These are phyloP conservation scores for Trematomus loennbergii DNA, from an alignment of 2,113 vertebrate species.

Conservation along the genomic window DNA sequence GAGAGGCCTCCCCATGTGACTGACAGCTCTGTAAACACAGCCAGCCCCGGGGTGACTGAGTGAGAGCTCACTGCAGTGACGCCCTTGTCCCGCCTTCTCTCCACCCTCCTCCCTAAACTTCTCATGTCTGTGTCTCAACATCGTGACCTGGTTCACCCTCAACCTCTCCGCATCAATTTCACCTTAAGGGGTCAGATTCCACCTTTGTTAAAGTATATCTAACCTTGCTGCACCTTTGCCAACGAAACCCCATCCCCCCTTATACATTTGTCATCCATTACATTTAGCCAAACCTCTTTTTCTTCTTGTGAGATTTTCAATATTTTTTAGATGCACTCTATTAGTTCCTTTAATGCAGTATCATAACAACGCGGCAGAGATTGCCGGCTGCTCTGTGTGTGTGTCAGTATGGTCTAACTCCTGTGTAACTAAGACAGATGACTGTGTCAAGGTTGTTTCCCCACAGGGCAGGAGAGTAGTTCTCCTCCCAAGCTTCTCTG, in stretches of 20 bases:
- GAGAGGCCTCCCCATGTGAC: conserved; percentile 64
- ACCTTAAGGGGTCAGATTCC: conserved; percentile 73
- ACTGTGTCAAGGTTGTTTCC: conserved; percentile 71
- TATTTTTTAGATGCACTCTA: conserved; percentile 76
- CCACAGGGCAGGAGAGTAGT: conserved; percentile 55
- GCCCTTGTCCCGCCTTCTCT: conserved; percentile 52
- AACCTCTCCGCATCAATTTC: conserved; percentile 64
- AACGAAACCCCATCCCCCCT: conserved; percentile 16
- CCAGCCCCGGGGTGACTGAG: conserved; percentile 65
- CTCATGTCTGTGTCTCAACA: conserved; percentile 61
- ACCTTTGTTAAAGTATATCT: conserved; percentile 56
- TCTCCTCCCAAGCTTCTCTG: conserved; percentile 60
- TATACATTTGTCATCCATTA: conserved; percentile 28
- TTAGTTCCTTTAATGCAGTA: conserved; percentile 80
- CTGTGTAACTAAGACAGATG: conserved; percentile 85
- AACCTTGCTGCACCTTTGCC: conserved; percentile 64
- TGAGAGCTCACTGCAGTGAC: conserved; percentile 55
- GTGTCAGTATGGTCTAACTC: conserved; percentile 75
- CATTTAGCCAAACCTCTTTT: conserved; percentile 14
- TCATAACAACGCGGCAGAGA: conserved; percentile 74
- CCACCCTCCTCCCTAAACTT: conserved; percentile 24
- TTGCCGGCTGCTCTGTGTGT: conserved; percentile 58
- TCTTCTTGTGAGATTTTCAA: conserved; percentile 66
- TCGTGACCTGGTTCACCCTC: conserved; percentile 68
- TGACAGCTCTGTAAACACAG: conserved; percentile 83